A percentile compares a stretch with the other conserved stretches of the same genome.
These are phyloP conservation scores for Falco naumanni DNA, from an alignment of 2,797 vertebrate genomes.

Conservation along the genomic window DNA sequence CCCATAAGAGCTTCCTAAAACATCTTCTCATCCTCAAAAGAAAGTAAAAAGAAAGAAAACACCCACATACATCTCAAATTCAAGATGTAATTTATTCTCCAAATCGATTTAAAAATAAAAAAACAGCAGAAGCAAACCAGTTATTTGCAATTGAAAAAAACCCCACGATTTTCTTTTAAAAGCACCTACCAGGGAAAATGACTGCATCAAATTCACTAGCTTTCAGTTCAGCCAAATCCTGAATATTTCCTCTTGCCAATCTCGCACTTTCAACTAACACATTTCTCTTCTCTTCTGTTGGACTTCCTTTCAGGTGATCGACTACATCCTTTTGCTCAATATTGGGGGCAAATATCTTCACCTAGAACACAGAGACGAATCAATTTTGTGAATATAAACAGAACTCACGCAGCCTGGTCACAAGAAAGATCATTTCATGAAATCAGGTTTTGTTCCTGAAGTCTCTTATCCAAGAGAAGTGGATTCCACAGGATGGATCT, in stretches of 20 bases:
- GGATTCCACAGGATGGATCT: background rate
- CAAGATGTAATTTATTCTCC: background rate
- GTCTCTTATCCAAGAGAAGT: background rate
- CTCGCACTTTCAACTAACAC: slow-evolving; percentile 85
- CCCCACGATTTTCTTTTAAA: background rate
- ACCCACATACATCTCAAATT: background rate
- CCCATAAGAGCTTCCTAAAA: background rate
- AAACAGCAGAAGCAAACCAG: background rate
- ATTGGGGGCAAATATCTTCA: slow-evolving; percentile 87
- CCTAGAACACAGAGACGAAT: slow-evolving; percentile 70
- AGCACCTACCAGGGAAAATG: slow-evolving; percentile 80
- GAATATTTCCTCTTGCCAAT: slow-evolving; percentile 80
- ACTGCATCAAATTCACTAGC: slow-evolving; percentile 80
- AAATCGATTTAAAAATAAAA: background rate
- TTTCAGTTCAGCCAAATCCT: slow-evolving; percentile 81
- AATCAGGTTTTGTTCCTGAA: background rate
- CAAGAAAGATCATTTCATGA: background rate
- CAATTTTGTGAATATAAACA: background rate
- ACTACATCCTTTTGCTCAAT: slow-evolving; percentile 87
- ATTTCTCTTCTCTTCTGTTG: slow-evolving; percentile 82
- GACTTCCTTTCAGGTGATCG: slow-evolving; percentile 82
- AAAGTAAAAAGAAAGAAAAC: background rate
- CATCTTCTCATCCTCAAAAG: background rate
- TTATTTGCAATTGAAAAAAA: background rate
- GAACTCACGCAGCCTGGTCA: background rate